phyloP scores from a whole-genome alignment of 2,888 invertebrate species.

The Electrophaes corylata region DNA sequence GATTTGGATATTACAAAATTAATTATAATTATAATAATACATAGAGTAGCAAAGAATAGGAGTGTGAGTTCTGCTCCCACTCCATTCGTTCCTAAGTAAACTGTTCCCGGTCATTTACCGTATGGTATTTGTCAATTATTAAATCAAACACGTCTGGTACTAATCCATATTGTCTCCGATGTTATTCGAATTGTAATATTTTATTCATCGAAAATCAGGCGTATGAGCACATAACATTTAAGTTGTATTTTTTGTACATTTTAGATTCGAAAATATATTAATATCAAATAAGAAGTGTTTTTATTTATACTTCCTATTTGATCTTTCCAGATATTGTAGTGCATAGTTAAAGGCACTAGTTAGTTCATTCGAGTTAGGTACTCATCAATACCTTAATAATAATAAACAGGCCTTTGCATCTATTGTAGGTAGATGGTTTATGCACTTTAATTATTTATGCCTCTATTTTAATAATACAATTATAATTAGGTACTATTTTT shows the following conservation, averaged over 20 bases:
- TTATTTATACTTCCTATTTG: slow-evolving; percentile 15
- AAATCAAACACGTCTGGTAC: slow-evolving; percentile 61
- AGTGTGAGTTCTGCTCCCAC: slow-evolving; percentile 59
- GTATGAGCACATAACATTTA: slow-evolving; percentile 87
- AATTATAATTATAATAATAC: slow-evolving; percentile 44
- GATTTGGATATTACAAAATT: slow-evolving; percentile 50
- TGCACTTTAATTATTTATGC: too few species aligned
- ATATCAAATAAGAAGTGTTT: slow-evolving; percentile 80
- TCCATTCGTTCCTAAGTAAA: slow-evolving; percentile 77
- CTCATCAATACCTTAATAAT: too few species aligned
- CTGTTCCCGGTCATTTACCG: slow-evolving; percentile 66
- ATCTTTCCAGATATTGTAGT: not conserved
- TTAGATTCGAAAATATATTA: slow-evolving; percentile 90
- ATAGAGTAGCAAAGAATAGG: slow-evolving; percentile 50
- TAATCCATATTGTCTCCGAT: slow-evolving; percentile 63
- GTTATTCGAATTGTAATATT: slow-evolving; percentile 66
- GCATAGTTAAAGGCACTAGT: not conserved
- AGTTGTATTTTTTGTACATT: slow-evolving; percentile 91
- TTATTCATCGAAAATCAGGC: slow-evolving; percentile 74
- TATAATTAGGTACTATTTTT: too few species aligned
- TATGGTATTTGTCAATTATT: slow-evolving; percentile 79
- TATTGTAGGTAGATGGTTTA: too few species aligned
- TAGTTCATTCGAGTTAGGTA: not conserved
- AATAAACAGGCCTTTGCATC: too few species aligned
- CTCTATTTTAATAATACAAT: too few species aligned